Percentiles rank a stretch among this genome's conserved stretches.
Conservation (phyloP, 2,888 invertebrate species). For the Pegoplata infirma region DNA sequence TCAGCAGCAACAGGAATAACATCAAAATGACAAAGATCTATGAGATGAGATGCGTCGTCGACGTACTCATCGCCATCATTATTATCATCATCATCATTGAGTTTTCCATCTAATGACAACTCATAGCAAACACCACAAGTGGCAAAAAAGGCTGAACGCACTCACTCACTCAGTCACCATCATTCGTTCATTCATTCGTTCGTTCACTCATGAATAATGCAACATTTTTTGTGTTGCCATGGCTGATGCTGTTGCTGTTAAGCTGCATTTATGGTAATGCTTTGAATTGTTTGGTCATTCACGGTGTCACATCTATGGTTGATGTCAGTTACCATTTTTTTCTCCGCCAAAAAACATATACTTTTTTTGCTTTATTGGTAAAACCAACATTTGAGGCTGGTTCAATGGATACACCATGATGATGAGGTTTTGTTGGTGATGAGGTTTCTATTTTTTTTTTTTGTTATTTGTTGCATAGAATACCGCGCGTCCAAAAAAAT, state of each 20-base stretch:
- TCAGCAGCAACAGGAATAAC: constrained; percentile 42
- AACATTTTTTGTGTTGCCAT: constrained; percentile 30
- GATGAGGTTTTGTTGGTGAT: neutral
- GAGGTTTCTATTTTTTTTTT: constrained; percentile 38
- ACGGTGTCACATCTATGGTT: constrained; percentile 48
- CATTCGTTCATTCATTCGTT: too few species aligned
- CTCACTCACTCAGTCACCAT: too few species aligned
- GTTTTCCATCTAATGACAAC: constrained; percentile 54
- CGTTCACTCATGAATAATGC: constrained; percentile 60
- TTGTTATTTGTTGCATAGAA: constrained; percentile 4
- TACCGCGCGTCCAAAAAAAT: neutral
- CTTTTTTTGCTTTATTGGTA: neutral
- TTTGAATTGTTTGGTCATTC: constrained; percentile 55
- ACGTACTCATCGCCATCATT: constrained; percentile 28
- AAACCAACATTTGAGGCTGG: constrained; percentile 45
- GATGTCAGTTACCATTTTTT: constrained; percentile 32
- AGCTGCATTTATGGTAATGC: constrained; percentile 58
- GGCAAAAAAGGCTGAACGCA: constrained; percentile 56
- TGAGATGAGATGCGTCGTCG: constrained; percentile 10
- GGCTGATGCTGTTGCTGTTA: constrained; percentile 8
- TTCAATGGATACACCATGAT: constrained; percentile 22
- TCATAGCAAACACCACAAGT: constrained; percentile 58
- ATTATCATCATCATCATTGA: too few species aligned
- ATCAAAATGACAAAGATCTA: constrained; percentile 43
- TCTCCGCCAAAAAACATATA: too few species aligned